Conservation (phyloP, 1,140 invertebrate genomes). For the Hycleus phaleratus region DNA sequence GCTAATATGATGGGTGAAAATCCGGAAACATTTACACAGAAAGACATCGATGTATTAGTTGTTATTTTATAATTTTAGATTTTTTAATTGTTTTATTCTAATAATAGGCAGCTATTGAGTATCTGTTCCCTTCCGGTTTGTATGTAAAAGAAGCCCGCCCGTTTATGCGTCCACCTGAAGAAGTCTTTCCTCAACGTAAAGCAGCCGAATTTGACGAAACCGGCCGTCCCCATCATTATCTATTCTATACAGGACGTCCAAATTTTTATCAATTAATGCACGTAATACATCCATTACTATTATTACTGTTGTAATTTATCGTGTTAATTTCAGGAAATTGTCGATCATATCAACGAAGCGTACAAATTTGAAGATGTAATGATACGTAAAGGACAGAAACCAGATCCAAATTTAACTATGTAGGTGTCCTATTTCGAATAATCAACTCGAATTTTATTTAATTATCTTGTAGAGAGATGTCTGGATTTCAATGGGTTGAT, state of each 20-base stretch:
- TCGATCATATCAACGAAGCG: conserved; percentile 55
- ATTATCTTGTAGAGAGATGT: conserved; percentile 43
- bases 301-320: conserved; percentile 10
- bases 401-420: conserved; percentile 51
- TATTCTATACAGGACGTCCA: conserved; percentile 84
- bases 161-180: conserved; percentile 75
- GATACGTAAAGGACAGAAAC: conserved; percentile 49
- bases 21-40: conserved; percentile 77
- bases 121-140: conserved; percentile 87
- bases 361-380: conserved; percentile 63
- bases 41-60: conserved; percentile 68
- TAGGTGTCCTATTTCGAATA: conserved; percentile 38
- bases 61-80: conserved; percentile 23
- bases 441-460: background rate
- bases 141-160: conserved; percentile 75
- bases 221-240: conserved; percentile 78
- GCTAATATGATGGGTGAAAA: conserved; percentile 98
- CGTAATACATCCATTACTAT: conserved; percentile 46
- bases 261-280: conserved; percentile 77
- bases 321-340: conserved; percentile 47
- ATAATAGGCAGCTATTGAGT: conserved; percentile 73
- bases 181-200: conserved; percentile 77
- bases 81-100: conserved; percentile 11
- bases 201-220: conserved; percentile 83
- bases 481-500: conserved; percentile 57